Evolutionary conservation across 2,888 invertebrate genomes (phyloP).

Genomic region (Ptychoptera contaminata): DNA sequence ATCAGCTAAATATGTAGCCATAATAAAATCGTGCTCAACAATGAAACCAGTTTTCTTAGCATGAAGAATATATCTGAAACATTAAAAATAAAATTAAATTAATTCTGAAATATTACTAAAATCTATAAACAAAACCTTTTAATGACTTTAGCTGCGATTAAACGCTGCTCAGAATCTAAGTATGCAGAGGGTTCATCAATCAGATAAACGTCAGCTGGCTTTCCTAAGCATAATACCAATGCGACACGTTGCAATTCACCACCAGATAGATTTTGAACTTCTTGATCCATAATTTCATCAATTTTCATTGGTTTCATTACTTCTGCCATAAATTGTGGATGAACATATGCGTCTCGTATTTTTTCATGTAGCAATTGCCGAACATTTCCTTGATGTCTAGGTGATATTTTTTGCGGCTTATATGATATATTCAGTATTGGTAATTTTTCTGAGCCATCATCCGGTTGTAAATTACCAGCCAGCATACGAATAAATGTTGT

Average conservation of each 20-base stretch:
- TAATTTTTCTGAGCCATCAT: constrained; percentile 39
- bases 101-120: too few relatives aligned
- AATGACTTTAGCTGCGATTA: constrained; percentile 97
- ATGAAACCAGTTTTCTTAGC: constrained; percentile 99
- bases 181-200: constrained; percentile 99
- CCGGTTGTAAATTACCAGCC: constrained; percentile 88
- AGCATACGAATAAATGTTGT: constrained; percentile 98
- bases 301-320: constrained; percentile 97
- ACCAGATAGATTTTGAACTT: constrained; percentile 95
- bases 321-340: constrained; percentile 96
- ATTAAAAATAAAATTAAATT: background rate
- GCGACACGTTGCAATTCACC: constrained; percentile 98
- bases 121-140: constrained; percentile 60
- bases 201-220: constrained; percentile 96
- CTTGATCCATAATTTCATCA: constrained; percentile 94
- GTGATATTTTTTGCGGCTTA: constrained; percentile 99
- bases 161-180: constrained; percentile 98
- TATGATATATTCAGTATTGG: constrained; percentile 95
- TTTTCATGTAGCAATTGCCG: constrained; percentile 87
- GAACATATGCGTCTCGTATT: constrained; percentile 92
- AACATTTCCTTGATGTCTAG: constrained; percentile 88
- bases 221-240: constrained; percentile 87
- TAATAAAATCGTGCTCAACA: constrained; percentile 99
- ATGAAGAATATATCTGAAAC: constrained; percentile 77
- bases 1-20: constrained; percentile 98